These are phyloP conservation scores for Oncorhynchus masou DNA, from an alignment of 2,113 vertebrate genomes.

Conservation along the genomic window DNA sequence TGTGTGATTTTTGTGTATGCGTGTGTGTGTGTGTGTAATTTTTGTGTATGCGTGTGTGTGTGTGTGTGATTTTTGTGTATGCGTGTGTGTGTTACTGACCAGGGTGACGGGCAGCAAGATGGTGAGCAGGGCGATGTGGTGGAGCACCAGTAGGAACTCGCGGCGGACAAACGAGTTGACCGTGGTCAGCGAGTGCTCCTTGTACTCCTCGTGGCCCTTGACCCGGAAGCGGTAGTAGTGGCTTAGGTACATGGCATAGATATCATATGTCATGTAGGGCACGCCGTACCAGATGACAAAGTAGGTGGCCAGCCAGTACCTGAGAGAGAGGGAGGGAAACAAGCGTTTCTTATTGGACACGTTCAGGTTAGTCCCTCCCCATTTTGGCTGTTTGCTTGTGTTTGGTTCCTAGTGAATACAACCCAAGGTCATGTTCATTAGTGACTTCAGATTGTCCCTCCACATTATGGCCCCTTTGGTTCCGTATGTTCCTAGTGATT, in stretches of 20 bases:
- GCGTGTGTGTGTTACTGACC: slow-evolving; percentile 69
- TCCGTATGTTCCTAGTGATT: no score
- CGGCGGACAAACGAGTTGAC: slow-evolving; percentile 82
- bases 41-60: no score
- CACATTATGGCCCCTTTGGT: no score
- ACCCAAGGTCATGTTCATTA: no score
- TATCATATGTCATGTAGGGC: slow-evolving; percentile 95
- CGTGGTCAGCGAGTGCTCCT: slow-evolving; percentile 73
- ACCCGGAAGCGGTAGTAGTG: slow-evolving; percentile 86
- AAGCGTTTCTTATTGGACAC: no score
- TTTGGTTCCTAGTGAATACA: no score
- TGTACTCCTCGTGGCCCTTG: slow-evolving; percentile 71
- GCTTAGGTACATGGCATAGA: slow-evolving; percentile 93
- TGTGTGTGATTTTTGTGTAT: not conserved
- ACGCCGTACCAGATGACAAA: slow-evolving; percentile 88
- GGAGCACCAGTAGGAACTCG: slow-evolving; percentile 90
- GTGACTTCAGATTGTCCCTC: no score
- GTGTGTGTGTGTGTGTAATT: not conserved
- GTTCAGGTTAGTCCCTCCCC: no score
- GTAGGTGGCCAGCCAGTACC: slow-evolving; percentile 89
- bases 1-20: not conserved
- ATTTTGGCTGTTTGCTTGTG: no score
- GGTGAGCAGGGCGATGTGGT: slow-evolving; percentile 88
- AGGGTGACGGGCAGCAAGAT: slow-evolving; percentile 87
- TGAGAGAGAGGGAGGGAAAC: slow-evolving; percentile 49